phyloP scores from a whole-genome alignment of 2,113 vertebrate genomes.

The Campylomormyrus numenius region DNA sequence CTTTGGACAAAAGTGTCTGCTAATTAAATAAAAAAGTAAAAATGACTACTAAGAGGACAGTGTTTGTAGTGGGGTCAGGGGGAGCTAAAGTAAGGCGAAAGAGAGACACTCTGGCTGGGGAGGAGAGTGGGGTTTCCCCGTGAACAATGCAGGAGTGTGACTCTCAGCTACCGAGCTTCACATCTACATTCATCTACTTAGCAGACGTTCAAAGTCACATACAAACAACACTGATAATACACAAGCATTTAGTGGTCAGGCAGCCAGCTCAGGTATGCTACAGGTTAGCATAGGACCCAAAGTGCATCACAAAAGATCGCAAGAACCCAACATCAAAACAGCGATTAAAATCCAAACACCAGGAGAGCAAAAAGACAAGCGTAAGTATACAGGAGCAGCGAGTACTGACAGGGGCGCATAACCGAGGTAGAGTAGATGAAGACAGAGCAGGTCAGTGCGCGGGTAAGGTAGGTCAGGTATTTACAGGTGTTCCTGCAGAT shows the following conservation, averaged over 20 bases:
- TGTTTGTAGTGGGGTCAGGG: not conserved
- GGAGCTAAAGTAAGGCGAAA: not conserved
- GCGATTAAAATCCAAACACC: not conserved
- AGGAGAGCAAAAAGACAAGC: not conserved
- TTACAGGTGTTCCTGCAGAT: not conserved
- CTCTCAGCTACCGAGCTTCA: not conserved
- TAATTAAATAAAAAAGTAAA: not conserved
- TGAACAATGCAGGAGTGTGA: not conserved
- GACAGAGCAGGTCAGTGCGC: not conserved
- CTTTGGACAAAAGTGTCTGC: not conserved
- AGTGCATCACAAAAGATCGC: not conserved
- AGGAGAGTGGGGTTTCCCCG: not conserved
- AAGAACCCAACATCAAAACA: not conserved
- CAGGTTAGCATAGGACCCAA: not conserved
- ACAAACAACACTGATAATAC: not conserved
- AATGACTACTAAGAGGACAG: not conserved
- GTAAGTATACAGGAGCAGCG: not conserved
- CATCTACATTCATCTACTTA: not conserved
- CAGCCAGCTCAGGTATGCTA: not conserved
- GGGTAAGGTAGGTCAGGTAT: not conserved
- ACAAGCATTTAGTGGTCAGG: not conserved
- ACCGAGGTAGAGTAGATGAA: not conserved
- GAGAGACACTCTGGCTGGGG: not conserved
- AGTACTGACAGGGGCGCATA: not conserved
- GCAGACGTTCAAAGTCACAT: not conserved